Base-by-base conservation (phyloP, 1,140 invertebrate species). In the Anadara kagoshimensis region DNA sequence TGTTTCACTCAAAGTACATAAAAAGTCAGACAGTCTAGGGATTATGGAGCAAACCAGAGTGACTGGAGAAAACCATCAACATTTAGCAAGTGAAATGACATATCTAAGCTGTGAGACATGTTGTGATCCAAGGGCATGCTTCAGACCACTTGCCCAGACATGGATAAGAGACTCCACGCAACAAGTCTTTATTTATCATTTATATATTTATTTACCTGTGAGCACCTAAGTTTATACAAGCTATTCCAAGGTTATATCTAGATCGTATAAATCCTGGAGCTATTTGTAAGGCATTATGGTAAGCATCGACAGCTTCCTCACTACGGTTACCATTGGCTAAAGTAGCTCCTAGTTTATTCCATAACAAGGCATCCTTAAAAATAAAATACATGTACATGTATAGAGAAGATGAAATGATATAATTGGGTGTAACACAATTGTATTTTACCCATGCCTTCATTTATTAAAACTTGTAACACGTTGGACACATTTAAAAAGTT, bases 291-390 rank as follows among this genome's bases (percentile, higher is more conserved):
- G 98, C 97, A 83, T 93, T 92, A 83, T 96, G 93, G 89, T 99
- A 99, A 0, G 98, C 97, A 79, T 96, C 94, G 22, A 99, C 95
- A 20, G 98, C 97, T 91, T 99, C 96, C 85, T 97, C 97, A 22
- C 97, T 96, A 63, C 93, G 93, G 58, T 95, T 94, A 78, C 97
- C 96, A 90, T 99, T 99, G 20, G 98, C 98, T 78, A 99, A 90
- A 36, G 97, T 98, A 44, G 98, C 98, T 53, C 98, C 98, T 41
- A 99, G 90, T 83, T 96, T 94, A 90, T 99, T 99, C 98, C 98
- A 99, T 45, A 99, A 89, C 86, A 96, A 93, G 10, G 96, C 94
- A 93, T 99, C 96, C 94, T 95, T 73, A 5, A 43, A 24, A 22
- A 26, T 12, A 24, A 51, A 59, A 59, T 14, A 68, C 10, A 54